phyloP scores from a whole-genome alignment of 2,797 vertebrate species.

The Lepilemur ruficaudatus region DNA sequence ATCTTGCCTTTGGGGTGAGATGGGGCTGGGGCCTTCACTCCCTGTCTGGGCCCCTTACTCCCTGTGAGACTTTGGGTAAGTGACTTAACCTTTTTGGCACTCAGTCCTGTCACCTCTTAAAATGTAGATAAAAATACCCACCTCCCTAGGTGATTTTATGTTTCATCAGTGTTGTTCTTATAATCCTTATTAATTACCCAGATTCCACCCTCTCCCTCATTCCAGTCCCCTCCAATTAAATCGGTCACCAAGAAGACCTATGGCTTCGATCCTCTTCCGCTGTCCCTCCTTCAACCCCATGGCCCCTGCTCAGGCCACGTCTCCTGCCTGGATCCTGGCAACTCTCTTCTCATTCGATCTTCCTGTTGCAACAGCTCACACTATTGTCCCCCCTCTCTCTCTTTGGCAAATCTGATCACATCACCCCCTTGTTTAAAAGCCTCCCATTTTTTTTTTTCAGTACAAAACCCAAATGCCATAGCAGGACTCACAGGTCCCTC shows the following conservation, averaged over 20 bases:
- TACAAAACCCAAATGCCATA: not conserved
- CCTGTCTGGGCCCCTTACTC: not conserved
- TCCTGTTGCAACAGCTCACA: not conserved
- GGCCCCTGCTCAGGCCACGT: not conserved
- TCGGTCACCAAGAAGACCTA: not conserved
- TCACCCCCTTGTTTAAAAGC: not conserved
- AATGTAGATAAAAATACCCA: not conserved
- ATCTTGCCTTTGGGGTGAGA: not conserved
- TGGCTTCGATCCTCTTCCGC: not conserved
- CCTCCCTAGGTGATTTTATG: not conserved
- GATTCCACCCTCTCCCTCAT: not conserved
- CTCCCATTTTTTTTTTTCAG: not conserved
- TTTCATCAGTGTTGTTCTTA: not conserved
- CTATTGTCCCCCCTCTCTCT: not conserved
- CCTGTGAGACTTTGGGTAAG: not conserved
- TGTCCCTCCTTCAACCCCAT: accelerated
- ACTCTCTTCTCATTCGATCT: not conserved
- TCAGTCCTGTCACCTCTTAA: not conserved
- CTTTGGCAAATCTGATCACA: not conserved
- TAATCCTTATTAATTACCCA: not conserved
- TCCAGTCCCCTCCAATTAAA: not conserved
- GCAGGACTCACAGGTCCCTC: not conserved
- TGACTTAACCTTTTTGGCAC: not conserved
- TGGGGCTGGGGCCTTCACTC: not conserved
- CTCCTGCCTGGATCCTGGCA: not conserved